Conservation (phyloP, 2,113 vertebrate genomes). For the Clarias macrocephalus region DNA sequence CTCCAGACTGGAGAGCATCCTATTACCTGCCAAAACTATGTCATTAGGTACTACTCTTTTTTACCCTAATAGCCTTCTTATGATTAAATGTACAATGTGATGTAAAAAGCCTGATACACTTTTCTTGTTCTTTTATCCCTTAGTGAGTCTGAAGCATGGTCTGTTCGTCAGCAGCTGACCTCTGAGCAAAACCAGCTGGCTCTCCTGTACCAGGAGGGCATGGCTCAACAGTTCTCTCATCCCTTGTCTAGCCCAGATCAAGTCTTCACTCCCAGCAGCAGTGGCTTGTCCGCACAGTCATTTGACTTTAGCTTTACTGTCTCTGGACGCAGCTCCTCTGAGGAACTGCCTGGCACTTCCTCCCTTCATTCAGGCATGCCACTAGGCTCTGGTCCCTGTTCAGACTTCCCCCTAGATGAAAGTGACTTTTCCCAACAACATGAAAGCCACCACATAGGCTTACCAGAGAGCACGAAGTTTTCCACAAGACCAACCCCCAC, state of each 20-base stretch:
- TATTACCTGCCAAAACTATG: slow-evolving; percentile 83
- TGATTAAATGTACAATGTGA: not conserved
- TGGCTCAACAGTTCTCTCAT: slow-evolving; percentile 75
- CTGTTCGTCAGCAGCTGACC: slow-evolving; percentile 85
- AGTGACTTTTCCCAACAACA: slow-evolving; percentile 67
- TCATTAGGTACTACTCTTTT: slow-evolving; percentile 79
- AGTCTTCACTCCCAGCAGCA: slow-evolving; percentile 80
- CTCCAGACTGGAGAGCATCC: slow-evolving; percentile 80
- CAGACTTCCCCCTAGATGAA: slow-evolving; percentile 76
- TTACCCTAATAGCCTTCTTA: not conserved
- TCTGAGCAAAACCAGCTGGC: slow-evolving; percentile 81
- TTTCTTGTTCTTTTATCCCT: slow-evolving; percentile 20
- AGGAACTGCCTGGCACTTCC: slow-evolving; percentile 64
- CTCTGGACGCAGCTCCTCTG: slow-evolving; percentile 70
- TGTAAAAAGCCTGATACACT: not conserved
- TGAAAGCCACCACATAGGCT: slow-evolving; percentile 50
- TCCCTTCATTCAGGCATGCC: slow-evolving; percentile 60
- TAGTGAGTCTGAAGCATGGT: slow-evolving; percentile 89
- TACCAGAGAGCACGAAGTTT: slow-evolving; percentile 13
- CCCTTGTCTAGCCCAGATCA: slow-evolving; percentile 80
- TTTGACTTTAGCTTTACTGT: slow-evolving; percentile 78
- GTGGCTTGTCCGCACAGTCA: slow-evolving; percentile 72
- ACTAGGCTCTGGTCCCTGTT: slow-evolving; percentile 64
- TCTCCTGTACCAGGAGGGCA: slow-evolving; percentile 72
- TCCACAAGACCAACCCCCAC: slow-evolving; percentile 20